Evolutionary conservation across 2,797 vertebrate species (phyloP).

Genomic region (Gymnothorax javanicus): DNA sequence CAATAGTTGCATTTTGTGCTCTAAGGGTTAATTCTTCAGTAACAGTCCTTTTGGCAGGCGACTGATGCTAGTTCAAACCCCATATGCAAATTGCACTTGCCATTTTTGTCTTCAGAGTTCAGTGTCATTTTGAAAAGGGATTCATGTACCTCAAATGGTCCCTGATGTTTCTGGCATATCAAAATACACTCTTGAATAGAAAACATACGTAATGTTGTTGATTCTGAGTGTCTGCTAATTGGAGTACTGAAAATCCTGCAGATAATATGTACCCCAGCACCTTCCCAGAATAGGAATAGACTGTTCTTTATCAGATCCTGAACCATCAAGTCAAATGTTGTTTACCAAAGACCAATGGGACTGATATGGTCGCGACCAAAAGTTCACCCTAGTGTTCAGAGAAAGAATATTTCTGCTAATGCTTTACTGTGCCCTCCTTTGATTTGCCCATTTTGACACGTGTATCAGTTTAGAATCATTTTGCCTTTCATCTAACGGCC

Average conservation of each 20-base stretch:
- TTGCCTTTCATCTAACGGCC: not conserved
- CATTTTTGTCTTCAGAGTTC: not conserved
- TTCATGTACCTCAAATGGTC: not conserved
- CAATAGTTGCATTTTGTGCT: too few relatives aligned
- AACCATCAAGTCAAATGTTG: not conserved
- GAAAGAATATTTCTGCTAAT: not conserved
- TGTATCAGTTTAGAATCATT: not conserved
- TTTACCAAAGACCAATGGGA: not conserved
- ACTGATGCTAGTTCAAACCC: not conserved
- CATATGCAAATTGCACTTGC: not conserved
- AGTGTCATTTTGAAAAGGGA: not conserved
- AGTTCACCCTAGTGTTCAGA: not conserved
- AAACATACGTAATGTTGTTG: not conserved
- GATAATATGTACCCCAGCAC: not conserved
- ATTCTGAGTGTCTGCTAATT: not conserved
- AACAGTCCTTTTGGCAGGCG: not conserved
- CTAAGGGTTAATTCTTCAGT: too few relatives aligned
- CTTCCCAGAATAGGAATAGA: not conserved
- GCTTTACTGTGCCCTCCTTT: not conserved
- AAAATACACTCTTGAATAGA: not conserved
- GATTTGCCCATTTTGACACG: not conserved
- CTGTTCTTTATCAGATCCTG: not conserved
- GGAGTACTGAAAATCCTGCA: not conserved
- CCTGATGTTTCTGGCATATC: not conserved
- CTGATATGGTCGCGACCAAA: not conserved